Base-by-base conservation (phyloP, 2,113 vertebrate genomes). In the Eleginops maclovinus region DNA sequence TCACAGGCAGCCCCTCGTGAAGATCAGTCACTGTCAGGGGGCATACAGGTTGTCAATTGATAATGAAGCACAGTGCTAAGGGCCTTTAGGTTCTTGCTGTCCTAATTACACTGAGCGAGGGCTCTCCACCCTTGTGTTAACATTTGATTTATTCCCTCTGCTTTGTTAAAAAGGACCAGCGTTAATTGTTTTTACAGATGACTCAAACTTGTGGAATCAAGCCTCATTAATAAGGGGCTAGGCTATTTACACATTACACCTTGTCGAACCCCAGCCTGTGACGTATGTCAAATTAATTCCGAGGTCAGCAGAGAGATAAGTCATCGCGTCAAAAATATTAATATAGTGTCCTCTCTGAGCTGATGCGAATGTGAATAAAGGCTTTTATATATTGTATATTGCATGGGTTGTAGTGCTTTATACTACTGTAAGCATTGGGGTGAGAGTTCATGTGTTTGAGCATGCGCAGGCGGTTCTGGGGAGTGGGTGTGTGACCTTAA, bases 131-230 rank as follows among this genome's bases (percentile, higher is more conserved):
- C 94, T 66, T 96, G 94, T 95, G 95, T 96, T 96, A 97, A 95
- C 95, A 95, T 93, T 96, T 97, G 96, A 98, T 98, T 98, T 97
- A 97, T 98, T 96, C 96, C 94, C 89, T 84, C 72, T 94, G 89
- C 89, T 90, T 95, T 94, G 90, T 94, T 97, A 94, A 95, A 95
- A 94, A 95, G 91, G 93, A 89, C 85, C 88, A 75, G 86, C 96
- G 95, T 96, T 98, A 97, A 97, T 97, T 97, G 94, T 94, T 95
- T 97, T 97, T 96, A 93, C 93, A 95, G 96, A 97, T 95, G 91
- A 96, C 93, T 95, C 96, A 96, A 96, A 96, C 94, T 94, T 91
- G 89, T 95, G 94, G 94, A 94, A 94, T 93, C 93, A 75, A 60
- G 93, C 93, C 95, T 96, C 95, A 95, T 97, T 97, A 96, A 95